These are phyloP conservation scores for Chrysomallon squamiferum DNA, from an alignment of 1,140 invertebrate genomes.

Conservation along the genomic window DNA sequence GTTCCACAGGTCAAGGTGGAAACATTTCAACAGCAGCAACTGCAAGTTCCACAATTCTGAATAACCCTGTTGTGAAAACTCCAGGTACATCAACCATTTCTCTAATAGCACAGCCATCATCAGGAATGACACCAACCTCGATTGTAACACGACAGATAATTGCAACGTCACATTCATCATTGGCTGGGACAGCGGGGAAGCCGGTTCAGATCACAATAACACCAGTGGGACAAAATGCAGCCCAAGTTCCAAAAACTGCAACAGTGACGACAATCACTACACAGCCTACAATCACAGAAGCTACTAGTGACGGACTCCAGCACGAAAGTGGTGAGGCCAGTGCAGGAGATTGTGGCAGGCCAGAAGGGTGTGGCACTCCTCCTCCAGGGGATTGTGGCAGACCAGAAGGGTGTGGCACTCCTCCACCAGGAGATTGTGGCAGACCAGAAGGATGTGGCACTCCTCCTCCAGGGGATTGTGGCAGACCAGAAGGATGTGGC, in stretches of 20 bases:
- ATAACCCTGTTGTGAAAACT: constrained; percentile 19
- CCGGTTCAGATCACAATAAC: constrained; percentile 52
- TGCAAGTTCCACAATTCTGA: constrained; percentile 32
- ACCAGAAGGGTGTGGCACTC: constrained; percentile 21
- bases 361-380: constrained; percentile 25
- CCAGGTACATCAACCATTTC: constrained; percentile 45
- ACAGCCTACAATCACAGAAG: constrained; percentile 17
- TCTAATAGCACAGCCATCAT: constrained; percentile 47
- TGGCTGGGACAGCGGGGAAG: constrained; percentile 15
- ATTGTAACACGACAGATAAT: constrained; percentile 36
- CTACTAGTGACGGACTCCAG: constrained; percentile 20
- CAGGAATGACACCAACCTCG: constrained; percentile 33
- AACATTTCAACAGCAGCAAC: background rate
- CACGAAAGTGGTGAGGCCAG: constrained; percentile 21
- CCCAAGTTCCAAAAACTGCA: constrained; percentile 11
- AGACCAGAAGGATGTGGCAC: constrained; percentile 9
- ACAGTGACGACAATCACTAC: constrained; percentile 9
- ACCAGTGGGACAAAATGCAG: constrained; percentile 24
- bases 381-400: constrained; percentile 18
- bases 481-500: constrained; percentile 14
- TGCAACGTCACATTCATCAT: constrained; percentile 15
- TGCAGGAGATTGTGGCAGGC: constrained; percentile 16
- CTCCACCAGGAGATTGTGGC: constrained; percentile 13
- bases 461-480: background rate
- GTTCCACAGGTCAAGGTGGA: constrained; percentile 5